phyloP scores from a whole-genome alignment of 1,140 invertebrate genomes.

The Achroia grisella region DNA sequence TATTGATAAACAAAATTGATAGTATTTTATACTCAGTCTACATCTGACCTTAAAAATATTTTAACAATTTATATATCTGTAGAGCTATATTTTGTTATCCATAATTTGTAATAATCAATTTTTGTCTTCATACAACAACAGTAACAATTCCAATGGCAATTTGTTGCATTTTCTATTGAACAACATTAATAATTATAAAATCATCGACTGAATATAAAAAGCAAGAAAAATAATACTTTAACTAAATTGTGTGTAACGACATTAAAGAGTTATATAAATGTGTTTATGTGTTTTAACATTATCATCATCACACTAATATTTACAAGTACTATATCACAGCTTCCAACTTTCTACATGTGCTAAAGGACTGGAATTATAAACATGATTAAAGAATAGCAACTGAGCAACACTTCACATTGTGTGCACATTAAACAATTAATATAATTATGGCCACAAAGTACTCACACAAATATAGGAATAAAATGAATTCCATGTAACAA shows the following conservation, averaged over 20 bases:
- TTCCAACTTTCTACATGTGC: conserved; percentile 51
- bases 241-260: conserved; percentile 3
- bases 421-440: too few species aligned
- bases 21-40: conserved; percentile 65
- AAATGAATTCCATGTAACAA: too few species aligned
- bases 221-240: conserved; percentile 13
- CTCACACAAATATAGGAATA: too few species aligned
- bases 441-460: too few species aligned
- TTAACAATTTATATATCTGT: conserved; percentile 32
- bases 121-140: not conserved
- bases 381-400: conserved; percentile 1
- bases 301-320: conserved; percentile 40
- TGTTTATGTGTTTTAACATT: not conserved
- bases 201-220: conserved; percentile 15
- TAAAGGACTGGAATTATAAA: conserved; percentile 21
- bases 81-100: too few species aligned
- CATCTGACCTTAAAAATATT: conserved; percentile 51
- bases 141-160: conserved; percentile 8
- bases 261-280: conserved; percentile 1
- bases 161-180: conserved; percentile 1
- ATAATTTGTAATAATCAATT: too few species aligned
- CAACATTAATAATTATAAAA: conserved; percentile 11
- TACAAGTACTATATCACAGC: conserved; percentile 67
- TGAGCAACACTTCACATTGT: too few species aligned
- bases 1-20: conserved; percentile 55